Percentiles rank a stretch among this genome's conserved stretches.
Evolutionary conservation across 2,888 invertebrate genomes (phyloP).

Genomic region (Orgyia antiqua): DNA sequence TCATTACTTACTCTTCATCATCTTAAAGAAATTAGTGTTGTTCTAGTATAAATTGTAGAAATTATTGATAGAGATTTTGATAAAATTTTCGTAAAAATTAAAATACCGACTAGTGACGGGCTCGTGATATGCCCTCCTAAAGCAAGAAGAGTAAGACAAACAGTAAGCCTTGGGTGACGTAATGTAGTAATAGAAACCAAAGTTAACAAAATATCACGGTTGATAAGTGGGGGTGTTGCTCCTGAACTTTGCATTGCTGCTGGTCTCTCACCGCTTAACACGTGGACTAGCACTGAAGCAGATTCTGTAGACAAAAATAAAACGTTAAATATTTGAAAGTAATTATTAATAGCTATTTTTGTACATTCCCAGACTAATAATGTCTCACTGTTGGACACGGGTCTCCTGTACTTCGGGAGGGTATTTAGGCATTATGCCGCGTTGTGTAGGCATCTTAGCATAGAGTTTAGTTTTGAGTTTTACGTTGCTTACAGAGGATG

Average conservation of each 20-base stretch:
- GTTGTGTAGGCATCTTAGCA: too few relatives aligned
- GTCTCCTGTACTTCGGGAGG: too few relatives aligned
- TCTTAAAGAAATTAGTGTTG: constrained; percentile 35
- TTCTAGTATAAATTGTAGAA: constrained; percentile 12
- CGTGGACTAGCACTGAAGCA: constrained; percentile 90
- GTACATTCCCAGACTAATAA: too few relatives aligned
- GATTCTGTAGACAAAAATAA: constrained; percentile 74
- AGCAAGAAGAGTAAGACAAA: constrained; percentile 32
- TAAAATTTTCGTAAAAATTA: constrained; percentile 21
- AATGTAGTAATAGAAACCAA: constrained; percentile 45
- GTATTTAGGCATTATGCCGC: too few relatives aligned
- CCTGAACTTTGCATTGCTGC: constrained; percentile 81
- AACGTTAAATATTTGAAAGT: too few relatives aligned
- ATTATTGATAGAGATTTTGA: constrained; percentile 18
- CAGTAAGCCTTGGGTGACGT: constrained; percentile 32
- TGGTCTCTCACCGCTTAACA: constrained; percentile 85
- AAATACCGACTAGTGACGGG: constrained; percentile 27
- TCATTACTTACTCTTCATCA: too few relatives aligned
- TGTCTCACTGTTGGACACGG: too few relatives aligned
- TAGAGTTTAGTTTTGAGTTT: too few relatives aligned
- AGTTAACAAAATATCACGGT: constrained; percentile 47
- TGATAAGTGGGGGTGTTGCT: constrained; percentile 50
- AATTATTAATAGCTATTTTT: too few relatives aligned
- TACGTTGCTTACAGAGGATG: too few relatives aligned
- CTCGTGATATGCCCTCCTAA: constrained; percentile 33